phyloP scores from a whole-genome alignment of 2,797 vertebrate species.

The Poecilia gillii region DNA sequence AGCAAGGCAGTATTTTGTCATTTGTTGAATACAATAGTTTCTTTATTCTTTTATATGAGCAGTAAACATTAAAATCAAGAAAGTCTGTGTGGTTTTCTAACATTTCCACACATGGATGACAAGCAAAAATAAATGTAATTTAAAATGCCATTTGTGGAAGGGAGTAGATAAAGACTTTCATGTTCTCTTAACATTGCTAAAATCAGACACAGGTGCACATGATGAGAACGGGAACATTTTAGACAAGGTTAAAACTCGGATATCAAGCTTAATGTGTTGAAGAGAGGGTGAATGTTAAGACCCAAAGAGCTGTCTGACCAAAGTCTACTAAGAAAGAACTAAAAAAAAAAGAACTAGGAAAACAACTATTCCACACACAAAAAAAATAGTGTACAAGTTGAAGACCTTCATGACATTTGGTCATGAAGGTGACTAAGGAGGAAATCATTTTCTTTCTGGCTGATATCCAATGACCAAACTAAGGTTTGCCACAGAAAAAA shows the following conservation, averaged over 20 bases:
- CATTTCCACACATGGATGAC: background rate
- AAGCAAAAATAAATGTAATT: background rate
- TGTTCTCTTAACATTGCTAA: background rate
- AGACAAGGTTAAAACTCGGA: background rate
- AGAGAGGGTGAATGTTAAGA: background rate
- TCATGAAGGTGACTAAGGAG: background rate
- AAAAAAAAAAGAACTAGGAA: no score
- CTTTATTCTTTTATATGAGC: background rate
- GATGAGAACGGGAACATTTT: background rate
- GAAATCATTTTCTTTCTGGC: background rate
- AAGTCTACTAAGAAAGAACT: background rate
- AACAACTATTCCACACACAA: no score
- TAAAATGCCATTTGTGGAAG: background rate
- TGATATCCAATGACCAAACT: background rate
- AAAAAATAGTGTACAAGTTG: background rate
- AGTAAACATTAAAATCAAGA: background rate
- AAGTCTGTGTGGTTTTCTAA: background rate
- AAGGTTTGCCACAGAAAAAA: background rate
- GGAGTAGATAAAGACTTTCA: background rate
- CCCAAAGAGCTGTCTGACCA: background rate
- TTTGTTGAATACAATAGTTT: background rate
- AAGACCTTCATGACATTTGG: background rate
- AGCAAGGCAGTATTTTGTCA: background rate
- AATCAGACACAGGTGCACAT: background rate
- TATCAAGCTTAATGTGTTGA: background rate